Evolutionary conservation across 1,140 invertebrate genomes (phyloP), one percentile per base, ranked within the genome.

Genomic region (Trichonephila inaurata): DNA sequence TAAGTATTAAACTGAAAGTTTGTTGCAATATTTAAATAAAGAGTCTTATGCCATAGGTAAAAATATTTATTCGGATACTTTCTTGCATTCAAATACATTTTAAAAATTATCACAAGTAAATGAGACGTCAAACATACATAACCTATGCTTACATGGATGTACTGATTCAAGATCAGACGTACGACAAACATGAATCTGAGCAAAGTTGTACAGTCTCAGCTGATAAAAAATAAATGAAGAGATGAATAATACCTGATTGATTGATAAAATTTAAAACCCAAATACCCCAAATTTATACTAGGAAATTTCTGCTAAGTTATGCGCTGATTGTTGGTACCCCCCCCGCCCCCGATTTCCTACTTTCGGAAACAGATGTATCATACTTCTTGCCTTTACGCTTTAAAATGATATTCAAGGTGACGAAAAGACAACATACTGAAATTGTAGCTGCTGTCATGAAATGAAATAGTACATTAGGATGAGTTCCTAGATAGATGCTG

Each of bases 361-460:
- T 16, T 33, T 72, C 69, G 5, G 28, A 16, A 24, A 16, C 69
- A 14, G 21, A 44, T 28, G 8, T 19, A n/a, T 14, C 19, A 33
- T 93, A 93, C 62, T 93, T 93, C 33, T 87, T 81, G 18, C 92
- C 92, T 81, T 93, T 93, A 3, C 92, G 64, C 4, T 28, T 77
- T 24, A 93, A 14, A 62, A 93, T 87, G 21, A 93, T 40, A 51
- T 77, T 87, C 21, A 88, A 24, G 81, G 24, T 81, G 14, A 77
- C 44, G 44, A 93, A 93, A 62, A 93, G 66, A 19, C 60, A 24
- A 33, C 44, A 12, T 14, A 24, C 33, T 24, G 40, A 77, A 64
- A 95, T 94, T 28, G 95, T 93, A 72, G 96, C 96, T 95, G 96
- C 95, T 19, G 96, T 94, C 64, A 95, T 94, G 95, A 96, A 95